Base-by-base conservation (phyloP, 2,888 invertebrate species). In the Microplitis manilae region DNA sequence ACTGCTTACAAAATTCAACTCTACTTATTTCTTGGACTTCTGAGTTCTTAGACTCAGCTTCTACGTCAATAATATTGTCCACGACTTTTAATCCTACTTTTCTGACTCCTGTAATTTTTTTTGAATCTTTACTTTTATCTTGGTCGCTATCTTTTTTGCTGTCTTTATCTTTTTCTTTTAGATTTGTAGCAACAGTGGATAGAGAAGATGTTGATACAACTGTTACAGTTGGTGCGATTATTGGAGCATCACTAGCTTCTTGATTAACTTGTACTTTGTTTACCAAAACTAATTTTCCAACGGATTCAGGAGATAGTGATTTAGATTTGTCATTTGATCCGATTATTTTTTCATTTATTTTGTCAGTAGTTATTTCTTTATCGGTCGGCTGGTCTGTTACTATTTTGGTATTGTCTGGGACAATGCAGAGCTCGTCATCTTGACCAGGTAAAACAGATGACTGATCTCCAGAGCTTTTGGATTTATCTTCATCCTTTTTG, bases 21-120 rank as follows among this genome's bases (percentile, higher is more conserved):
- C 78, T 79, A 6, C 81, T 40, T 15, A 88, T 86, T 79, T 89
- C 89, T 69, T 89, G 88, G 1, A 88, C 82, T 76, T 89, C 88
- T 0, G 85, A 83, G 79, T 82, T 86, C 79, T 87, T 88, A 2
- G 85, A 84, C 38, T 91, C 91, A 39, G 90, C 90, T 77, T 92
- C 92, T 81, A 92, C 90, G 59, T 92, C 92, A 90, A 91, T 89
- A 50, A 89, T 82, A 77, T 87, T 76, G 20, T 77, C 77, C 15
- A 67, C 59, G 40, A 76, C 75, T 50, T 79, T 68, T 30, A 30
- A 38, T 41, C 75, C 75, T 64, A 75, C 30, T 73, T 8, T 30
- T 30, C 5, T 30, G 38, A 30, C 65, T 2, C 6, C 13, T 30
- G 30, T n/a, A 2, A 62, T 4, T 82, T 79, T 61, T 74, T 62